Base-by-base conservation (phyloP, 2,113 vertebrate genomes). In the Orientallactaga bullata region DNA sequence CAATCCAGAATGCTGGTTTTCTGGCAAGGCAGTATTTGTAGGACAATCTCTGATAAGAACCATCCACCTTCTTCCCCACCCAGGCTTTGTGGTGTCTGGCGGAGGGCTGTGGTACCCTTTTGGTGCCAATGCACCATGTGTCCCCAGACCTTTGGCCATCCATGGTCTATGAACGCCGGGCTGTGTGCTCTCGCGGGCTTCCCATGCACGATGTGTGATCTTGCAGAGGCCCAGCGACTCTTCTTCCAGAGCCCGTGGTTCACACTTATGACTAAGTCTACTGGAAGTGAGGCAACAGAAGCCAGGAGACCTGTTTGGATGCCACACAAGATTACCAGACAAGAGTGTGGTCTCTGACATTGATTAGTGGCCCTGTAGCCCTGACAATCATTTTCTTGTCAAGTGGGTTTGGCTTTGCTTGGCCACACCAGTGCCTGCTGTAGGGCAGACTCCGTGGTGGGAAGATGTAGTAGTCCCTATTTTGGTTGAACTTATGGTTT, bases 11-110 rank as follows among this genome's bases (percentile, higher is more conserved):
- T 35, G 32, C n/a, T 55, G 65, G 66, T 61, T 90, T 95, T 51
- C 51, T 74, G 51, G 35, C 30, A 55, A 71, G 85, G 81, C 78
- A 74, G 60, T 16, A 78, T 83, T 89, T 82, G 60, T 39, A 78
- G 87, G 78, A 90, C 81, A 69, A 83, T 90, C 88, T 83, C 69
- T 69, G 86, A 11, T 66, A 13, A 82, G 60, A 93, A 37, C 23
- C 42, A 26, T 4, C 12, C 1, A 10, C 37, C 7, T 17, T 60
- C 79, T 91, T 88, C 66, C 37, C 39, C 20, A 71, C 91, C 12
- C n/a, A 24, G 39, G 21, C 13, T 65, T 77, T 85, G 47, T 73
- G 61, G 60, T 63, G 28, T 55, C 51, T 74, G 91, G 58, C 65
- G 89, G 7, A 51, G 39, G 30, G 0, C 2, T 35, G 26, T 24